A percentile compares a stretch with the other conserved stretches of the same genome.
These are phyloP conservation scores for Laticauda colubrina DNA, from an alignment of 2,113 vertebrate genomes.

Conservation along the genomic window DNA sequence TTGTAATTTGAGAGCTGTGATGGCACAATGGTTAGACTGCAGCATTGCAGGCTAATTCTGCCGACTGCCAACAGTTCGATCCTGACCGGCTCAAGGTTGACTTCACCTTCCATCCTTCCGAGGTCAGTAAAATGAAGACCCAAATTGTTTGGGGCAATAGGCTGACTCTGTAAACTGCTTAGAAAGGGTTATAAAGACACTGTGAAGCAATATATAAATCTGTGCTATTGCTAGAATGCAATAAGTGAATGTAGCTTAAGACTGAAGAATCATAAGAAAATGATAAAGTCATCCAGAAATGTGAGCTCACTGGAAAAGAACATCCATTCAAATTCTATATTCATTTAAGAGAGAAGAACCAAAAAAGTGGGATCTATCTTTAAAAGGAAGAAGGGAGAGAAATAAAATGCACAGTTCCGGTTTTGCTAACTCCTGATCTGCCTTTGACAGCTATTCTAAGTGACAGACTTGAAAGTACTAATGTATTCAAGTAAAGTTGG, in stretches of 20 bases:
- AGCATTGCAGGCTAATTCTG: no score
- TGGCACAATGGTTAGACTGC: no score
- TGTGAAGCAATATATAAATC: no score
- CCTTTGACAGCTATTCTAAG: not conserved
- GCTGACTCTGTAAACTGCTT: no score
- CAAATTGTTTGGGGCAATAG: no score
- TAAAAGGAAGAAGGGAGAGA: not conserved
- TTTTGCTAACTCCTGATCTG: not conserved
- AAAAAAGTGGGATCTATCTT: not conserved
- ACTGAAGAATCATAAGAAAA: not conserved
- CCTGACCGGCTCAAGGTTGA: no score
- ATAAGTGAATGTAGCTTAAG: not conserved
- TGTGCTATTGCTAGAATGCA: not conserved
- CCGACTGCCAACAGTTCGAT: no score
- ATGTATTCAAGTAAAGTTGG: constrained; percentile 13
- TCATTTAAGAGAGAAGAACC: not conserved
- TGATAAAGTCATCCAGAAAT: not conserved
- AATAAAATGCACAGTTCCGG: not conserved
- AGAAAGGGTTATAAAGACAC: no score
- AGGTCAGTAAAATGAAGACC: no score
- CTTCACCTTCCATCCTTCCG: no score
- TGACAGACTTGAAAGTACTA: not conserved
- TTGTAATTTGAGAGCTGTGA: not conserved
- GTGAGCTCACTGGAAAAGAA: not conserved
- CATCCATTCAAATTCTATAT: not conserved